Evolutionary conservation across 2,888 invertebrate species (phyloP).

Genomic region (Synanthedon formicaeformis): DNA sequence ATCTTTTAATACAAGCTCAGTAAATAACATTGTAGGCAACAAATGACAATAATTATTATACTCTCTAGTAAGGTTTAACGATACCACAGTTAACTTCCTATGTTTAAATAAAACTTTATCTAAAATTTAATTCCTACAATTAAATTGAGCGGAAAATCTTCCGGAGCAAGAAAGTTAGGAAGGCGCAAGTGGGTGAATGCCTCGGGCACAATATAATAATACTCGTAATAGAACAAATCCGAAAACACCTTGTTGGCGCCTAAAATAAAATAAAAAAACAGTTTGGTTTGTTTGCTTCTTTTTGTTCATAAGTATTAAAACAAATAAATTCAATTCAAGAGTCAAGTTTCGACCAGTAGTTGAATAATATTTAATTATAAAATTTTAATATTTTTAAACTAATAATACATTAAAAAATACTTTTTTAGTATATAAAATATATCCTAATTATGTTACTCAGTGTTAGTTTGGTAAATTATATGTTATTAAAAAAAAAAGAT

Average conservation of each 20-base stretch:
- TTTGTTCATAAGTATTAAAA: not conserved
- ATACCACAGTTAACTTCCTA: too few species aligned
- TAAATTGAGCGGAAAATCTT: slow-evolving; percentile 52
- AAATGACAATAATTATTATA: not conserved
- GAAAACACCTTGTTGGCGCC: slow-evolving; percentile 29
- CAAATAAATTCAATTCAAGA: too few species aligned
- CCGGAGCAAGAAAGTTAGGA: slow-evolving; percentile 44
- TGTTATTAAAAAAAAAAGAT: too few species aligned
- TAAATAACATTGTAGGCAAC: too few species aligned
- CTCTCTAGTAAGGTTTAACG: not conserved
- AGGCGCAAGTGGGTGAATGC: slow-evolving; percentile 41
- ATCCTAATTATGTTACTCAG: too few species aligned
- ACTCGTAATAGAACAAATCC: slow-evolving; percentile 42
- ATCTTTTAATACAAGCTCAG: too few species aligned
- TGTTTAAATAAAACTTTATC: not conserved
- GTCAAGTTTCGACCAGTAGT: too few species aligned
- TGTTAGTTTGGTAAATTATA: too few species aligned
- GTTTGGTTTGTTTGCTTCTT: not conserved
- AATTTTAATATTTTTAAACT: too few species aligned
- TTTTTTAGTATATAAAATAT: too few species aligned
- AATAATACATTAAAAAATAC: too few species aligned
- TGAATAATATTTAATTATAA: too few species aligned
- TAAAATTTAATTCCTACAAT: slow-evolving; percentile 41
- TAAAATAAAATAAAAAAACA: not conserved
- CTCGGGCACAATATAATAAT: slow-evolving; percentile 49